phyloP scores from a whole-genome alignment of 2,888 invertebrate genomes.

The Gymnoscelis rufifasciata region DNA sequence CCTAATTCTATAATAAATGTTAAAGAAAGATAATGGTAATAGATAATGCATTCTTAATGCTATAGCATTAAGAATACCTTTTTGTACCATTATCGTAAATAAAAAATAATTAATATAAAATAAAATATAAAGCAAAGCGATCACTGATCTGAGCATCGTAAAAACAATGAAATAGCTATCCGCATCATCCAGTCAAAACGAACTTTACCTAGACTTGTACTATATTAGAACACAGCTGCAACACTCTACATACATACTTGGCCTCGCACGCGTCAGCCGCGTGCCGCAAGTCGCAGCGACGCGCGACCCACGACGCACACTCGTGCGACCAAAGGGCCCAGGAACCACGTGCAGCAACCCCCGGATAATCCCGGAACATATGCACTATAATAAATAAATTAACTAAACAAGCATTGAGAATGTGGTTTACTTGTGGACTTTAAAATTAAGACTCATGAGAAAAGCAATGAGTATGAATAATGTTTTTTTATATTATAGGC shows the following conservation, averaged over 20 bases:
- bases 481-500: too few species aligned
- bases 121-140: too few species aligned
- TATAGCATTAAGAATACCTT: too few species aligned
- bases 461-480: conserved; percentile 29
- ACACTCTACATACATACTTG: conserved; percentile 56
- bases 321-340: conserved; percentile 39
- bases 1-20: too few species aligned
- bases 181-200: background rate
- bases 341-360: conserved; percentile 33
- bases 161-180: too few species aligned
- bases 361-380: conserved; percentile 65
- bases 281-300: conserved; percentile 28
- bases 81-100: too few species aligned
- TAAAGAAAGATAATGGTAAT: too few species aligned
- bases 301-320: conserved; percentile 8
- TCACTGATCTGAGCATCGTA: too few species aligned
- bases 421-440: conserved; percentile 39
- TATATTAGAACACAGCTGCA: background rate
- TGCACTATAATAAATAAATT: conserved; percentile 74
- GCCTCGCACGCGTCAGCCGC: conserved; percentile 43
- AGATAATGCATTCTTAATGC: too few species aligned
- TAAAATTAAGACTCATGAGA: conserved; percentile 57
- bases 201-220: background rate
- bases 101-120: too few species aligned
- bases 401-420: conserved; percentile 49